phyloP scores from a whole-genome alignment of 2,113 vertebrate species.

The Oncorhynchus clarkii region DNA sequence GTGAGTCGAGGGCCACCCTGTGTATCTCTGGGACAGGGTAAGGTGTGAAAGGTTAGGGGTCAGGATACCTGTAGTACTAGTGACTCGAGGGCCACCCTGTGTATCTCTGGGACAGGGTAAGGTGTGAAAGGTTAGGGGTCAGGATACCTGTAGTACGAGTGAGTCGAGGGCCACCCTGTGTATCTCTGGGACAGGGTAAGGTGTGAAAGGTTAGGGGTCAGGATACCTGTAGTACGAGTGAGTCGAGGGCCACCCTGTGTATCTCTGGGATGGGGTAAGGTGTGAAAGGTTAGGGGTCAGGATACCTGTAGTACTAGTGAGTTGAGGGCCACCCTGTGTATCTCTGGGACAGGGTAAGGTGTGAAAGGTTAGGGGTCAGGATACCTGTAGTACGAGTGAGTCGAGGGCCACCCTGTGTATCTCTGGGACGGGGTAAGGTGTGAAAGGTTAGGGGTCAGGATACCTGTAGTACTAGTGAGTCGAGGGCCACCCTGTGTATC shows the following conservation, averaged over 20 bases:
- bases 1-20: constrained; percentile 82
- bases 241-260: constrained; percentile 84
- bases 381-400: constrained; percentile 84
- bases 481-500: constrained; percentile 86
- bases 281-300: constrained; percentile 61
- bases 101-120: constrained; percentile 88
- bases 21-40: constrained; percentile 90
- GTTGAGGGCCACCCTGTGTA: constrained; percentile 86
- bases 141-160: constrained; percentile 55
- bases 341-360: constrained; percentile 86
- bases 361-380: constrained; percentile 61
- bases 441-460: constrained; percentile 56
- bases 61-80: constrained; percentile 58
- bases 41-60: constrained; percentile 77
- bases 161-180: constrained; percentile 86
- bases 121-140: constrained; percentile 69
- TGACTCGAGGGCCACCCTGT: constrained; percentile 84
- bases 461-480: constrained; percentile 87
- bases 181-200: constrained; percentile 89
- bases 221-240: constrained; percentile 61
- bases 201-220: constrained; percentile 63
- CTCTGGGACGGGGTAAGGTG: constrained; percentile 86
- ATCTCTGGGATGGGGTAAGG: constrained; percentile 89
- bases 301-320: constrained; percentile 62
- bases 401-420: constrained; percentile 88